Conservation (phyloP, 2,888 invertebrate species). For the Yponomeuta cagnagella region DNA sequence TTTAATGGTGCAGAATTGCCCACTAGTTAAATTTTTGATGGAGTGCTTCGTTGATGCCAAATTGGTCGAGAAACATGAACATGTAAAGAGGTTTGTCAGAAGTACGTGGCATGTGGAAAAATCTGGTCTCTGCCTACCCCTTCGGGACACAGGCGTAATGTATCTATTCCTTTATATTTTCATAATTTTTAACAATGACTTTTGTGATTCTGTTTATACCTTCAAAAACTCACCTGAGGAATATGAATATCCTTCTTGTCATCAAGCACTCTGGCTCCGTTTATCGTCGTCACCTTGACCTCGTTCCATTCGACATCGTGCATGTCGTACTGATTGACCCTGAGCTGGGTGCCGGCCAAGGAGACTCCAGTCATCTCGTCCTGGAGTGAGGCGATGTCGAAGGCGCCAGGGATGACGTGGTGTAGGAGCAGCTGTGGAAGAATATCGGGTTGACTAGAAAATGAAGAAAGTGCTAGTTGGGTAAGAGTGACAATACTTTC, state of each 20-base stretch:
- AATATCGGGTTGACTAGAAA: conserved; percentile 2
- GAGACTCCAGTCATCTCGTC: conserved; percentile 95
- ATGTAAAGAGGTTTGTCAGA: too few species aligned
- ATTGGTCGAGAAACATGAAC: too few species aligned
- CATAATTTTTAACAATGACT: too few species aligned
- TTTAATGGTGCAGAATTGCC: too few species aligned
- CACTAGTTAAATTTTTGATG: too few species aligned
- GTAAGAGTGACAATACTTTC: too few species aligned
- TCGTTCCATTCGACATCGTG: conserved; percentile 94
- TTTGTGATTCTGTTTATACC: not conserved
- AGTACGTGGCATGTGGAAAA: too few species aligned
- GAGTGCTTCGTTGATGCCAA: too few species aligned
- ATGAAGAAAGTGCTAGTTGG: too few species aligned
- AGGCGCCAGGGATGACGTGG: conserved; percentile 91
- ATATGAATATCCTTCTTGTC: conserved; percentile 89
- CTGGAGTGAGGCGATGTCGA: conserved; percentile 84
- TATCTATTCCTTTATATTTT: too few species aligned
- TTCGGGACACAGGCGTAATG: too few species aligned
- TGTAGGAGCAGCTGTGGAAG: conserved; percentile 83
- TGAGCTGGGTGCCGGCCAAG: conserved; percentile 88
- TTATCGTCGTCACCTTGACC: conserved; percentile 88
- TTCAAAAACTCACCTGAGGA: conserved; percentile 78
- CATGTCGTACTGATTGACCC: conserved; percentile 91
- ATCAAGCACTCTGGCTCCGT: conserved; percentile 87
- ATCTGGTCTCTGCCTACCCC: too few species aligned